Percentiles rank a stretch among this genome's conserved stretches.
These are phyloP conservation scores for Macropis europaea DNA, from an alignment of 2,888 invertebrate species.

Conservation along the genomic window DNA sequence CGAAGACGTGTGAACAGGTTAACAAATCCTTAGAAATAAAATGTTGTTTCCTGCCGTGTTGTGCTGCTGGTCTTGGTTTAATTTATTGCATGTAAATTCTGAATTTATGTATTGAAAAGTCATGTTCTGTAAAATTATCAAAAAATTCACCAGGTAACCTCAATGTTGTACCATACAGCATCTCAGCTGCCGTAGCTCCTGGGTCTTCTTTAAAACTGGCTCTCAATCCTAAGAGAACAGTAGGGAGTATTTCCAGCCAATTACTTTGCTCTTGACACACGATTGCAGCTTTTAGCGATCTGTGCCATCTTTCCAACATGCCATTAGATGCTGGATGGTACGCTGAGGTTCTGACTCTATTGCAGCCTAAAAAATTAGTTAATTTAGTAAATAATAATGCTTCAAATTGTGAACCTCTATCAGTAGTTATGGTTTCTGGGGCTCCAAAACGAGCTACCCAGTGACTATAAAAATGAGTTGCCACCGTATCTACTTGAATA, in stretches of 20 bases:
- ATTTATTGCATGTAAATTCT: not conserved
- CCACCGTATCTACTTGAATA: not conserved
- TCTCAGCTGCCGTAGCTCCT: conserved; percentile 45
- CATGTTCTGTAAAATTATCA: not conserved
- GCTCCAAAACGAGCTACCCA: not conserved
- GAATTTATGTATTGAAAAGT: not conserved
- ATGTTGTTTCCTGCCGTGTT: not conserved
- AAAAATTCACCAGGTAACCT: conserved; percentile 9
- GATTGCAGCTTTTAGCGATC: not conserved
- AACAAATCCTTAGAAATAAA: not conserved
- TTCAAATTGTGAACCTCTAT: no score
- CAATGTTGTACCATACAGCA: conserved; percentile 12
- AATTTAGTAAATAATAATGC: not conserved
- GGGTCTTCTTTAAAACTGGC: conserved; percentile 47
- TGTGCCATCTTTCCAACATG: not conserved
- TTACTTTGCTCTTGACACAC: not conserved
- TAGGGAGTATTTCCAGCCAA: conserved; percentile 44
- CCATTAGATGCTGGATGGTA: not conserved
- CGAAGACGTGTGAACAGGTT: not conserved
- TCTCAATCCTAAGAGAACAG: conserved; percentile 52
- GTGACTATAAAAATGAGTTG: not conserved
- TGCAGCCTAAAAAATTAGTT: not conserved
- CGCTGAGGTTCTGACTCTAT: not conserved
- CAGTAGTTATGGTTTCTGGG: not conserved
- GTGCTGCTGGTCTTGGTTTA: not conserved